These are phyloP conservation scores for Caenorhabditis sp. DNA, from an alignment of 2,888 invertebrate species.

Conservation along the genomic window DNA sequence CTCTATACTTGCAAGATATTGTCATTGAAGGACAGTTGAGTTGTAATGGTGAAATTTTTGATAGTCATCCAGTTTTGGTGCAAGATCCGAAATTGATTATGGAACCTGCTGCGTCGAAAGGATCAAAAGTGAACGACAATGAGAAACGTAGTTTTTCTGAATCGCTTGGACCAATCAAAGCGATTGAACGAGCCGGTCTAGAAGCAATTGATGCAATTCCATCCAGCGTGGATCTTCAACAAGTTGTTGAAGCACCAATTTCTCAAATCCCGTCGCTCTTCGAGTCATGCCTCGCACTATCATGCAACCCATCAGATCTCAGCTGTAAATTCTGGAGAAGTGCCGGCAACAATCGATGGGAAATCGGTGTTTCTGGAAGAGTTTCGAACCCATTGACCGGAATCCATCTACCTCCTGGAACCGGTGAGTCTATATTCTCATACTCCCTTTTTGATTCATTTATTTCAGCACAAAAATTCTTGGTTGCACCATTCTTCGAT, in stretches of 20 bases:
- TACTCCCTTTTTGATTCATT: too few relatives aligned
- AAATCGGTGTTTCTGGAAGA: slow-evolving; percentile 55
- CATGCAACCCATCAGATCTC: slow-evolving; percentile 58
- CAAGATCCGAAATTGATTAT: slow-evolving; percentile 7
- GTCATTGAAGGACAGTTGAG: slow-evolving; percentile 50
- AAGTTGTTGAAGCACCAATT: slow-evolving; percentile 8
- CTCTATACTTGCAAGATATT: slow-evolving; percentile 60
- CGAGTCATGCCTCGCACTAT: slow-evolving; percentile 51
- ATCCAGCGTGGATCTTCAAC: slow-evolving; percentile 14
- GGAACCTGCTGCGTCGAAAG: background rate
- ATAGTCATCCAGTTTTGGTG: slow-evolving; percentile 46
- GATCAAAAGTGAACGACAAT: slow-evolving; percentile 22
- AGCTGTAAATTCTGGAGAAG: slow-evolving; percentile 62
- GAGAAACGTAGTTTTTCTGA: slow-evolving; percentile 34
- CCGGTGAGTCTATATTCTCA: slow-evolving; percentile 37
- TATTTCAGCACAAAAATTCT: slow-evolving; percentile 51
- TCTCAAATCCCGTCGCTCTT: slow-evolving; percentile 43
- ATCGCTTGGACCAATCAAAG: slow-evolving; percentile 36
- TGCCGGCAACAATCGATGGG: slow-evolving; percentile 59
- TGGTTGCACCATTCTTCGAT: slow-evolving; percentile 52
- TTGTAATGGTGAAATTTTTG: slow-evolving; percentile 41
- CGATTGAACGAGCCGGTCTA: slow-evolving; percentile 41
- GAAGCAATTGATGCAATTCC: slow-evolving; percentile 47
- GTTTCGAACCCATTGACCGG: slow-evolving; percentile 55
- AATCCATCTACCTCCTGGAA: slow-evolving; percentile 51